phyloP scores from a whole-genome alignment of 2,113 vertebrate species.

The Phylloscopus trochiloides region DNA sequence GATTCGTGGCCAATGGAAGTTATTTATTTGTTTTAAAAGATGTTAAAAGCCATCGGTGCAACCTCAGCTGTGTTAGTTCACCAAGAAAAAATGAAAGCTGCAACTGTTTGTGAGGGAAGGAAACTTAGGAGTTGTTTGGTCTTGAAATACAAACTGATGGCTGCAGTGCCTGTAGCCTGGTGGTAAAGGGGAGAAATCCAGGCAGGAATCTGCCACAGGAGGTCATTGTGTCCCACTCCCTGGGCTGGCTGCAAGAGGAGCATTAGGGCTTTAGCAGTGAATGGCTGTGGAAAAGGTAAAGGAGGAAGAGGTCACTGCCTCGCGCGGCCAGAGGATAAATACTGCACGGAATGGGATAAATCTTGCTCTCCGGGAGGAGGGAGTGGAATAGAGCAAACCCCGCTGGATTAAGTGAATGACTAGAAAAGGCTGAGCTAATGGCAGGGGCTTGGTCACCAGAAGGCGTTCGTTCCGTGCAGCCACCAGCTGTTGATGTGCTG shows the following conservation, averaged over 20 bases:
- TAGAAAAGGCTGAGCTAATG: neutral
- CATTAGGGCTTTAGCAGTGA: neutral
- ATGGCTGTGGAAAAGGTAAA: neutral
- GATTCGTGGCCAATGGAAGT: neutral
- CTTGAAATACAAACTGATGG: neutral
- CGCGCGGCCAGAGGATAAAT: neutral
- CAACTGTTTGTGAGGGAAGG: neutral
- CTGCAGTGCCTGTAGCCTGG: neutral
- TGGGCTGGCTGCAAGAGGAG: neutral
- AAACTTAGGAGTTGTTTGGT: neutral
- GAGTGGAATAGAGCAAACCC: neutral
- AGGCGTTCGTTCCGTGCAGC: neutral
- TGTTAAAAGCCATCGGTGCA: neutral
- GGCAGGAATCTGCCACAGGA: slow-evolving; percentile 22
- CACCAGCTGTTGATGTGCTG: slow-evolving; percentile 13
- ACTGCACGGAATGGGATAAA: neutral
- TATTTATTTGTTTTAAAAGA: neutral
- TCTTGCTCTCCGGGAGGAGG: neutral
- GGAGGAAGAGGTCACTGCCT: neutral
- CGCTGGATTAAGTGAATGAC: neutral
- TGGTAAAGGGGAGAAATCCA: neutral
- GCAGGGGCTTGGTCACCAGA: neutral
- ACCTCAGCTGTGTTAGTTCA: accelerated
- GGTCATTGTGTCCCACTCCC: neutral
- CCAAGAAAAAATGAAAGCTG: neutral